A percentile compares a stretch with the other conserved stretches of the same genome.
Evolutionary conservation across 2,888 invertebrate genomes (phyloP).

Genomic region (Rhaphigaster nebulosa): DNA sequence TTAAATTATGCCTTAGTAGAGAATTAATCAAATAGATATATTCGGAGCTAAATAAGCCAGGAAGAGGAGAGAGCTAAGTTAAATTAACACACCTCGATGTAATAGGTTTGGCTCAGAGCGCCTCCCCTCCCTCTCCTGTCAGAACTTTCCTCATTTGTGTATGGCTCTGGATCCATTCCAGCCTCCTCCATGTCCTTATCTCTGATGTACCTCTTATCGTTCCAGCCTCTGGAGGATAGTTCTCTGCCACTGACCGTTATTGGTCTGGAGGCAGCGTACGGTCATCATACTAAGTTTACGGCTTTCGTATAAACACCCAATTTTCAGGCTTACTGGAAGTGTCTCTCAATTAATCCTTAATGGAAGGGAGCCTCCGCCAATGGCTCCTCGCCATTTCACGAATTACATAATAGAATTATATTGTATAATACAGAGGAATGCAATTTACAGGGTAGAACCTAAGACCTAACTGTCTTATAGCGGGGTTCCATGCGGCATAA

Average conservation of each 20-base stretch:
- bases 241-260: neutral
- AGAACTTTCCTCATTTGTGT: constrained; percentile 51
- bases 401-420: too few relatives aligned
- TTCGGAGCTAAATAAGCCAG: too few relatives aligned
- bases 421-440: too few relatives aligned
- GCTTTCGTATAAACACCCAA: too few relatives aligned
- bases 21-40: neutral
- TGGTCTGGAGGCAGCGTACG: neutral
- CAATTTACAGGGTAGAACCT: too few relatives aligned
- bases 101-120: neutral
- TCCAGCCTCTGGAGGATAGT: neutral
- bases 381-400: too few relatives aligned
- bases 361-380: too few relatives aligned
- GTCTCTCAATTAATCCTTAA: too few relatives aligned
- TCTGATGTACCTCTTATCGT: neutral
- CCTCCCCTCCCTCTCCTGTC: neutral
- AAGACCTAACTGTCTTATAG: too few relatives aligned
- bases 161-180: neutral
- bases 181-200: neutral
- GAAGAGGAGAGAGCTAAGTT: constrained; percentile 16
- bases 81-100: constrained; percentile 47
- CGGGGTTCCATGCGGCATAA: too few relatives aligned
- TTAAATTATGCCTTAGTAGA: neutral
- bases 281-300: too few relatives aligned
- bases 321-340: too few relatives aligned